Evolutionary conservation across 2,888 invertebrate species (phyloP).

Genomic region (Tetrapedia diversipes): DNA sequence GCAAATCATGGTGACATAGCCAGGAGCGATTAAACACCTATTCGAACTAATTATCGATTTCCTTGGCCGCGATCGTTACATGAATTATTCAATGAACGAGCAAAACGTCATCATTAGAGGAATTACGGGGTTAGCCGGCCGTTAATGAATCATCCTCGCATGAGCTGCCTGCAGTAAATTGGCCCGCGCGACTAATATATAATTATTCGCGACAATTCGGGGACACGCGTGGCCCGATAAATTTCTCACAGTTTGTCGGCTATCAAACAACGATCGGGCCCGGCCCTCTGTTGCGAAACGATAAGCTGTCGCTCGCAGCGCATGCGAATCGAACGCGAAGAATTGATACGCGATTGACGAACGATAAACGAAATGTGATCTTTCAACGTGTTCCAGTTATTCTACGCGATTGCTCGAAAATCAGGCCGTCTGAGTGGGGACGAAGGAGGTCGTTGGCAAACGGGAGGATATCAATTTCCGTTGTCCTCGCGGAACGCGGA

Average conservation of each 20-base stretch:
- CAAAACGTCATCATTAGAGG: slow-evolving; percentile 29
- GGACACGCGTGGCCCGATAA: slow-evolving; percentile 9
- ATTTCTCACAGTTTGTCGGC: slow-evolving; percentile 38
- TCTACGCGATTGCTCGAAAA: neutral
- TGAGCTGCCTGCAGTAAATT: slow-evolving; percentile 19
- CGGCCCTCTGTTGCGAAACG: neutral
- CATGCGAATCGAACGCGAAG: slow-evolving; percentile 35
- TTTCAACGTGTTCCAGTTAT: neutral
- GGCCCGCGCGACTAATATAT: slow-evolving; percentile 23
- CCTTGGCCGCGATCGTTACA: neutral
- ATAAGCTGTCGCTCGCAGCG: slow-evolving; percentile 2
- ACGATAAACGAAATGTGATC: slow-evolving; percentile 5
- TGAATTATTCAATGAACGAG: slow-evolving; percentile 24
- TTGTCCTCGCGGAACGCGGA: slow-evolving; percentile 1
- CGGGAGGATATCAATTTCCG: slow-evolving; percentile 48
- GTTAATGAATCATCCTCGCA: slow-evolving; percentile 26
- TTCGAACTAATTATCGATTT: neutral
- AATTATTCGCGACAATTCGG: slow-evolving; percentile 41
- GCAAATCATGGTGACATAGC: neutral
- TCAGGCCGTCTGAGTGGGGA: neutral
- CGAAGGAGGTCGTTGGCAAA: neutral
- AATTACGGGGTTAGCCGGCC: slow-evolving; percentile 1
- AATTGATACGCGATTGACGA: slow-evolving; percentile 38
- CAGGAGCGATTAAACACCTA: neutral
- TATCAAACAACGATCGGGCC: slow-evolving; percentile 15